phyloP scores from a whole-genome alignment of 2,888 invertebrate species.

The Sarcophaga carnaria region DNA sequence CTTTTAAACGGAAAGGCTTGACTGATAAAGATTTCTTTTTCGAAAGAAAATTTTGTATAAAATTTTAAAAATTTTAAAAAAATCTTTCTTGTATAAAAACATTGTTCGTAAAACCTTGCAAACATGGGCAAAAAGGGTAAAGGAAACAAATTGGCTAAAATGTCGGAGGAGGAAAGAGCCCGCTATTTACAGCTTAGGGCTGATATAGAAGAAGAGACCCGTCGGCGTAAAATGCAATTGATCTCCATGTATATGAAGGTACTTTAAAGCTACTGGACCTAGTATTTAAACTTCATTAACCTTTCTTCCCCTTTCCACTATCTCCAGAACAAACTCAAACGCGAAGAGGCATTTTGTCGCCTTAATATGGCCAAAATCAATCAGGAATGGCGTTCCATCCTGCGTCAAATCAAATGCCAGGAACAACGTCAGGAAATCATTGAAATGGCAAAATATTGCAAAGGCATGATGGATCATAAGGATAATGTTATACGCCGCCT shows the following conservation, averaged over 20 bases:
- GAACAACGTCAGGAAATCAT: slow-evolving; percentile 87
- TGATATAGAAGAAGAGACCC: slow-evolving; percentile 91
- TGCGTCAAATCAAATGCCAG: slow-evolving; percentile 89
- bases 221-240: slow-evolving; percentile 90
- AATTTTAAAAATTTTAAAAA: too few species aligned
- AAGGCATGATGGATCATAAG: slow-evolving; percentile 85
- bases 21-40: too few species aligned
- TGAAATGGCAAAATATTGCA: slow-evolving; percentile 82
- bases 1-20: too few species aligned
- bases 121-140: slow-evolving; percentile 72
- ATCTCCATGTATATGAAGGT: slow-evolving; percentile 91
- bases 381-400: slow-evolving; percentile 91
- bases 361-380: slow-evolving; percentile 92
- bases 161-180: slow-evolving; percentile 92
- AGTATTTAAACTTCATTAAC: neutral
- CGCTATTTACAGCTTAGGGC: slow-evolving; percentile 91
- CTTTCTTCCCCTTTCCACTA: slow-evolving; percentile 56
- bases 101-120: neutral
- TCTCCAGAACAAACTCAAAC: slow-evolving; percentile 89
- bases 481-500: slow-evolving; percentile 86
- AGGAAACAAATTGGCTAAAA: slow-evolving; percentile 88
- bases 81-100: too few species aligned
- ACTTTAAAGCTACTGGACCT: neutral
- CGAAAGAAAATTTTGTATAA: too few species aligned
- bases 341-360: slow-evolving; percentile 90